Percentiles rank a stretch among this genome's conserved stretches.
phyloP scores from a whole-genome alignment of 1,140 invertebrate species.

The Drosophila pallidifrons region DNA sequence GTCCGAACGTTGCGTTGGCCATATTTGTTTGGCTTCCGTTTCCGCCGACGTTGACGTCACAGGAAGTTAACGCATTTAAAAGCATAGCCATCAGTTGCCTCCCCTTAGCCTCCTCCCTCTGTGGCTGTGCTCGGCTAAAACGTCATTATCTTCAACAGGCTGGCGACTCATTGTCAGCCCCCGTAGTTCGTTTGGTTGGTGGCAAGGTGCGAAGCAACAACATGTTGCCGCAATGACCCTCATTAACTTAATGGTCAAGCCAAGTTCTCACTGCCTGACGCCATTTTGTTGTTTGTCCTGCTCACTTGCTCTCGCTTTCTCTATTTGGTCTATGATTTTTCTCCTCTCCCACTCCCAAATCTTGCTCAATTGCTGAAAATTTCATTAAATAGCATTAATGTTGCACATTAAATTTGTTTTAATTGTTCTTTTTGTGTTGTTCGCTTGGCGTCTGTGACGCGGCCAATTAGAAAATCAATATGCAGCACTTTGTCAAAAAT shows the following conservation, averaged over 20 bases:
- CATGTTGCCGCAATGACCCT: conserved; percentile 74
- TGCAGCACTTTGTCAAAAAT: conserved; percentile 74
- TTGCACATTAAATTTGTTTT: conserved; percentile 62
- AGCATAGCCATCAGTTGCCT: conserved; percentile 16
- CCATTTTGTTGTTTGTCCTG: conserved; percentile 30
- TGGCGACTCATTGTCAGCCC: conserved; percentile 20
- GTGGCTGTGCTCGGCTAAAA: conserved; percentile 21
- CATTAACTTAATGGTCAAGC: conserved; percentile 77
- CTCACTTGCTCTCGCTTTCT: background rate
- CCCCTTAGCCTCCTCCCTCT: background rate
- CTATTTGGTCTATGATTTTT: background rate
- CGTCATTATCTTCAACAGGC: conserved; percentile 57
- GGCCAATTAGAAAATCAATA: conserved; percentile 79
- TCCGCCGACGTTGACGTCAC: conserved; percentile 55
- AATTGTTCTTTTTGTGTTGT: conserved; percentile 46
- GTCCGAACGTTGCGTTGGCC: conserved; percentile 53
- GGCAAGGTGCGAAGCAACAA: conserved; percentile 72
- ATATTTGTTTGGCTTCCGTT: conserved; percentile 80
- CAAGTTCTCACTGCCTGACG: conserved; percentile 34
- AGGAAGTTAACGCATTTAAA: conserved; percentile 75
- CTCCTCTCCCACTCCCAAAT: background rate
- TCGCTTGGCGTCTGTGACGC: conserved; percentile 33
- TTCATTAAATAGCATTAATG: conserved; percentile 70
- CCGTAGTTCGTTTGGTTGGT: conserved; percentile 24
- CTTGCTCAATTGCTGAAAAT: conserved; percentile 56